Conservation (phyloP, 2,797 vertebrate genomes). For the Cheracebus regulus region DNA sequence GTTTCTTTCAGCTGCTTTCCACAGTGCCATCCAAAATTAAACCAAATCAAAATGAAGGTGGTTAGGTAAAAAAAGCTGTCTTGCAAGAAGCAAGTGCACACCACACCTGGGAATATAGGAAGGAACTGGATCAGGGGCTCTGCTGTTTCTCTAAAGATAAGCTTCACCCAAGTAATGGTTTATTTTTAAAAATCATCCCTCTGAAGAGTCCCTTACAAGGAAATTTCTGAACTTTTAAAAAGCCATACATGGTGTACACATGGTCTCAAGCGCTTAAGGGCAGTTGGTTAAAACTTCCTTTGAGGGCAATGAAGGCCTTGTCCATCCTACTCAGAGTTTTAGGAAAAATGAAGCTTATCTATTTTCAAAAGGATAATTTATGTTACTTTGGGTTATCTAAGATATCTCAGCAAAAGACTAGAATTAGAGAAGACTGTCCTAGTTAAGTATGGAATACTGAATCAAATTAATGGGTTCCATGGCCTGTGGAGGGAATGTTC, state of each 20-base stretch:
- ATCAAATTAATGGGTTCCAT: neutral
- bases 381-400: neutral
- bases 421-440: slow-evolving; percentile 19
- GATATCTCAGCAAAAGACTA: neutral
- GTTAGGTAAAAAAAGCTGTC: neutral
- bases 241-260: neutral
- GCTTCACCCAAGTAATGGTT: neutral
- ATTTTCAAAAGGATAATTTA: slow-evolving; percentile 24
- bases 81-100: neutral
- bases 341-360: neutral
- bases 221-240: neutral
- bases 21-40: slow-evolving; percentile 13
- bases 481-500: neutral
- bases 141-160: neutral
- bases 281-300: neutral
- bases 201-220: neutral
- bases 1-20: neutral
- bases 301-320: neutral
- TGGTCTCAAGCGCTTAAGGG: neutral
- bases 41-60: neutral
- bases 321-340: neutral
- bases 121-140: neutral
- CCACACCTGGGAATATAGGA: neutral
- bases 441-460: neutral
- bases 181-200: neutral